Conservation (phyloP, 1,140 invertebrate species). For the Drosophila ficusphila region DNA sequence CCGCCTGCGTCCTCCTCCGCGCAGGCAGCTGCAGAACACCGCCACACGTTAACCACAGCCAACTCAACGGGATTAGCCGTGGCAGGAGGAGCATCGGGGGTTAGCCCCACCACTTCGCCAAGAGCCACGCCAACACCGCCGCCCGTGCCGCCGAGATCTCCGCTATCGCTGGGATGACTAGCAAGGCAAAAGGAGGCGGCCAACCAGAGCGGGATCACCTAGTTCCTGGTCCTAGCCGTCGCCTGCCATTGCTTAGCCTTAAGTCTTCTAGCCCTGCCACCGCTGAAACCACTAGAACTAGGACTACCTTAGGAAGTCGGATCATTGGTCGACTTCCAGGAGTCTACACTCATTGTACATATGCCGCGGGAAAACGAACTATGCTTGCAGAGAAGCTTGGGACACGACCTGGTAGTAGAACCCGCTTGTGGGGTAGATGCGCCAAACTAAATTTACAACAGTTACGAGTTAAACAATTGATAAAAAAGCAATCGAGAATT, state of each 20-base stretch:
- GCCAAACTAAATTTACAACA: constrained; percentile 50
- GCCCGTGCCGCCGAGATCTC: constrained; percentile 69
- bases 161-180: constrained; percentile 68
- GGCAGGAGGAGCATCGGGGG: constrained; percentile 14
- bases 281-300: constrained; percentile 15
- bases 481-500: constrained; percentile 71
- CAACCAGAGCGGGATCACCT: constrained; percentile 22
- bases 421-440: constrained; percentile 29
- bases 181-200: constrained; percentile 42
- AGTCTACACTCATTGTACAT: constrained; percentile 28
- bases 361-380: constrained; percentile 34
- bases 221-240: constrained; percentile 31
- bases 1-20: constrained; percentile 47
- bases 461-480: constrained; percentile 43
- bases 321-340: not conserved
- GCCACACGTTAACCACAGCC: constrained; percentile 20
- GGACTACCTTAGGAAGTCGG: constrained; percentile 17
- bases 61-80: constrained; percentile 2
- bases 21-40: constrained; percentile 40
- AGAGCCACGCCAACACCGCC: constrained; percentile 64
- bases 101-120: constrained; percentile 29
- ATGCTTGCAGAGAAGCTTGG: constrained; percentile 52
- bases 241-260: constrained; percentile 41
- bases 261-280: constrained; percentile 49
- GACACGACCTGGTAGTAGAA: constrained; percentile 15